A percentile compares a stretch with the other conserved stretches of the same genome.
phyloP scores from a whole-genome alignment of 1,140 invertebrate species.

The Cecropterus lyciades region DNA sequence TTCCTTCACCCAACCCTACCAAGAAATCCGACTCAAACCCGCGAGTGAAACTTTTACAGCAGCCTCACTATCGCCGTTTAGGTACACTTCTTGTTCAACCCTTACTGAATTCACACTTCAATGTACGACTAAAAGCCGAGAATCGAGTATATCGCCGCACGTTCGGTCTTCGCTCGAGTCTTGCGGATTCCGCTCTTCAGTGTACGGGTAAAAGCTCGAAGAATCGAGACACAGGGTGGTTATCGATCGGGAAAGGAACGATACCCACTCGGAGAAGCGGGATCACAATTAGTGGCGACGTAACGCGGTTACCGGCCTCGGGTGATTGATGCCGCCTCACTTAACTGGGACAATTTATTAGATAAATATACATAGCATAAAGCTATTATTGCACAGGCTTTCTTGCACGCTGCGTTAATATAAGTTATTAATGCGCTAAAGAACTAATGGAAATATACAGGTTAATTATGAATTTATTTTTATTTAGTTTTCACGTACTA shows the following conservation, averaged over 20 bases:
- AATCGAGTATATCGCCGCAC: slow-evolving; percentile 3
- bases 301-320: slow-evolving; percentile 67
- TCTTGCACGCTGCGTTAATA: background rate
- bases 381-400: background rate
- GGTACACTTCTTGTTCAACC: slow-evolving; percentile 45
- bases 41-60: slow-evolving; percentile 42
- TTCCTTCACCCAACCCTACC: slow-evolving; percentile 60
- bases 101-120: slow-evolving; percentile 58
- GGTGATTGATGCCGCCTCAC: slow-evolving; percentile 63
- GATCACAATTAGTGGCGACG: slow-evolving; percentile 74
- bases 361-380: slow-evolving; percentile 31
- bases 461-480: too few species aligned
- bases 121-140: slow-evolving; percentile 44
- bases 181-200: slow-evolving; percentile 3
- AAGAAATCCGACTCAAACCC: slow-evolving; percentile 29
- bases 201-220: slow-evolving; percentile 48
- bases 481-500: too few species aligned
- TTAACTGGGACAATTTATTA: slow-evolving; percentile 30
- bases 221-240: slow-evolving; percentile 45
- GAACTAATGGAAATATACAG: too few species aligned
- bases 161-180: slow-evolving; percentile 29
- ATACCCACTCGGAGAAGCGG: slow-evolving; percentile 51
- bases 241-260: slow-evolving; percentile 64
- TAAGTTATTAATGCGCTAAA: background rate
- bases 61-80: slow-evolving; percentile 54